Percentiles rank a stretch among this genome's conserved stretches.
Evolutionary conservation across 1,140 invertebrate species (phyloP).

Genomic region (Ceratina japonica): DNA sequence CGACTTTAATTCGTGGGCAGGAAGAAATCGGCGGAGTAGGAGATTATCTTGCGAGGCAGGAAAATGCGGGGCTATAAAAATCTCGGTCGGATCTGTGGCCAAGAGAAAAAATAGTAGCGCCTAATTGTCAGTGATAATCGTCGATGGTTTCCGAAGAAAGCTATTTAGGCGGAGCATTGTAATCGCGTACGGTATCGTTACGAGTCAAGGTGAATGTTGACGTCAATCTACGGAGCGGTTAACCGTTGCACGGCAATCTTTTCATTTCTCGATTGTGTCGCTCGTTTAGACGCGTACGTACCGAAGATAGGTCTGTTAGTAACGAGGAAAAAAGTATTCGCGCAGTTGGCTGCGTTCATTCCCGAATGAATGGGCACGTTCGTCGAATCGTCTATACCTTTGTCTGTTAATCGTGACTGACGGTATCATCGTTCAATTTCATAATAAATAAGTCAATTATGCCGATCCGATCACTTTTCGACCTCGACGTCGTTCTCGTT

Average conservation of each 20-base stretch:
- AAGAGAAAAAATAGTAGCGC: conserved; percentile 15
- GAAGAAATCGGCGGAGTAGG: no score
- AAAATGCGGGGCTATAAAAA: neutral
- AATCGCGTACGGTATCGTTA: conserved; percentile 14
- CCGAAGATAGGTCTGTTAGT: no score
- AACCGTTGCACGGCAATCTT: conserved; percentile 39
- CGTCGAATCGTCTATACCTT: no score
- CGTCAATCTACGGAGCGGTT: conserved; percentile 46
- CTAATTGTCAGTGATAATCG: conserved; percentile 7
- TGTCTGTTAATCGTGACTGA: no score
- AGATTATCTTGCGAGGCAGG: no score
- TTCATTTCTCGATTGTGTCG: conserved; percentile 14
- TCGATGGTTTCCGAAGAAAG: conserved; percentile 9
- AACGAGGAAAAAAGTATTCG: no score
- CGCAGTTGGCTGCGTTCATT: no score
- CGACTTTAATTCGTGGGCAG: conserved; percentile 10
- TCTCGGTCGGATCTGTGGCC: neutral
- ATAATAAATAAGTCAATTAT: neutral
- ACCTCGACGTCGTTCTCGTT: neutral
- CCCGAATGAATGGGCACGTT: no score
- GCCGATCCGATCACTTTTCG: neutral
- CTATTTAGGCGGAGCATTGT: neutral
- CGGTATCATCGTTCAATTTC: no score
- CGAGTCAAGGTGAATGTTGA: conserved; percentile 54
- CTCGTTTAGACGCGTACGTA: neutral